Conservation (phyloP, 2,888 invertebrate species). For the Uloborus plumipes region DNA sequence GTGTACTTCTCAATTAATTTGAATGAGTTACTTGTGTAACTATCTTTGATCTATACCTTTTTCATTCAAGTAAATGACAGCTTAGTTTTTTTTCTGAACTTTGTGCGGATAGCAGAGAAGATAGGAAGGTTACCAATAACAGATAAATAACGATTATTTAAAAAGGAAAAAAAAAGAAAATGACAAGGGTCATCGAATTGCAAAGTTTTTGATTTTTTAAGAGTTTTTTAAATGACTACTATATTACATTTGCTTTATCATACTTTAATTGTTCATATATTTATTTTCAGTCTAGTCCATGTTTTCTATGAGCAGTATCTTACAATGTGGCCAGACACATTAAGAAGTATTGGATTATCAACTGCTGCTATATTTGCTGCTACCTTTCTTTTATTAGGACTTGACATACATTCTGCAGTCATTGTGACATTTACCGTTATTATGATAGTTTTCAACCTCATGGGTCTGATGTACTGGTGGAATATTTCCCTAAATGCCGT, state of each 20-base stretch:
- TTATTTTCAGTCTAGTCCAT: slow-evolving; percentile 73
- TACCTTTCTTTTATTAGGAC: slow-evolving; percentile 71
- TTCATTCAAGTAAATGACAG: too few relatives aligned
- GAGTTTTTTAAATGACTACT: not conserved
- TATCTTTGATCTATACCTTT: too few relatives aligned
- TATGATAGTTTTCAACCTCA: slow-evolving; percentile 73
- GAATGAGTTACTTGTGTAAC: too few relatives aligned
- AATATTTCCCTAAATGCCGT: slow-evolving; percentile 74
- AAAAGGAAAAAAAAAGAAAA: too few relatives aligned
- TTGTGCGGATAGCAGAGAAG: too few relatives aligned
- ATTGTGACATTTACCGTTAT: slow-evolving; percentile 72
- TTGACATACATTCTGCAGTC: slow-evolving; percentile 73
- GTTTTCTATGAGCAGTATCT: slow-evolving; percentile 76
- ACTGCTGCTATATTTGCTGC: slow-evolving; percentile 73
- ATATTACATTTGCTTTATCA: not conserved
- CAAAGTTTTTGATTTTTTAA: not conserved
- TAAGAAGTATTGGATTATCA: slow-evolving; percentile 72
- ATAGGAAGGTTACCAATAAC: too few relatives aligned
- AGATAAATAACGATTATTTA: too few relatives aligned
- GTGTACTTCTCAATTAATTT: too few relatives aligned
- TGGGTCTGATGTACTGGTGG: slow-evolving; percentile 75
- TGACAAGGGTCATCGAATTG: too few relatives aligned
- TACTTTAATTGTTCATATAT: too few relatives aligned
- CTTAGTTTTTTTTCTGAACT: too few relatives aligned
- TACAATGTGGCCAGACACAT: slow-evolving; percentile 72